Percentiles rank a stretch among this genome's conserved stretches.
Conservation (phyloP, 2,888 invertebrate genomes). For the Coremacera marginata region DNA sequence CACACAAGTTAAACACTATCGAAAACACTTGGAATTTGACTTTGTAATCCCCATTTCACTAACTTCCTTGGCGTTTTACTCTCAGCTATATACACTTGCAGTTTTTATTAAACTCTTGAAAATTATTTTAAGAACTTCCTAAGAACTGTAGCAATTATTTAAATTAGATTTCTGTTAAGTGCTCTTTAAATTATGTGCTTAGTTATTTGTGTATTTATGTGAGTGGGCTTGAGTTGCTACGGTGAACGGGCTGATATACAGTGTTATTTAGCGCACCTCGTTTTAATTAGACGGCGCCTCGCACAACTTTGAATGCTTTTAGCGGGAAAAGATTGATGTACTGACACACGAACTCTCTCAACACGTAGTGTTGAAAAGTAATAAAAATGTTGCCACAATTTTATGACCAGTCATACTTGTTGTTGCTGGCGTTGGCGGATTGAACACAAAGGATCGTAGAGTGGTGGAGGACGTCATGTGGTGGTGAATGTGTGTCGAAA, state of each 20-base stretch:
- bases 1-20: too few species aligned
- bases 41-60: too few species aligned
- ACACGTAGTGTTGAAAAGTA: slow-evolving; percentile 33
- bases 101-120: too few species aligned
- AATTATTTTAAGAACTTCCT: too few species aligned
- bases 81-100: too few species aligned
- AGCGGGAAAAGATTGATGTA: slow-evolving; percentile 31
- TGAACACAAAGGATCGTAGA: background rate
- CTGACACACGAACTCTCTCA: background rate
- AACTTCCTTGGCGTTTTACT: too few species aligned
- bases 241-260: slow-evolving; percentile 8
- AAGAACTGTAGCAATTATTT: too few species aligned
- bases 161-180: too few species aligned
- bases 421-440: slow-evolving; percentile 16
- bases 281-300: slow-evolving; percentile 48
- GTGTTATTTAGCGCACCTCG: slow-evolving; percentile 43
- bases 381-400: slow-evolving; percentile 36
- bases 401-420: slow-evolving; percentile 15
- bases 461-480: slow-evolving; percentile 6
- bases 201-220: too few species aligned
- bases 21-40: too few species aligned
- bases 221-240: too few species aligned
- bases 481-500: slow-evolving; percentile 9
- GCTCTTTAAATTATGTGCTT: too few species aligned
- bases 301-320: slow-evolving; percentile 41